Base-by-base conservation (phyloP, 2,113 vertebrate genomes). In the Corvus moneduloides region DNA sequence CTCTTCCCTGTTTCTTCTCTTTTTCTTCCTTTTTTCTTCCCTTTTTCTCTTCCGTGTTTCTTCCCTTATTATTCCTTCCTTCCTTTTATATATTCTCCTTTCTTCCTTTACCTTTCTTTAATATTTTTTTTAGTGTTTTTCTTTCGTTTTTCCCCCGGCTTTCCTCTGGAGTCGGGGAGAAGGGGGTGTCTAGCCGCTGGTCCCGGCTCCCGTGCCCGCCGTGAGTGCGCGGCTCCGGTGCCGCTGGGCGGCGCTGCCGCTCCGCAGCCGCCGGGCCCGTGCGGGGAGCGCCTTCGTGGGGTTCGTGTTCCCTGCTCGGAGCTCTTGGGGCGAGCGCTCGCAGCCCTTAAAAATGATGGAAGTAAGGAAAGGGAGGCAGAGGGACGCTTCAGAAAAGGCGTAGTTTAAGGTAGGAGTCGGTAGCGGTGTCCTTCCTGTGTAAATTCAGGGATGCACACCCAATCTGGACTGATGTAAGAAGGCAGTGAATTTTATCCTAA, bases 241-340 rank as follows among this genome's bases (percentile, higher is more conserved):
- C 93, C 85, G 67, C 85, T 73, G 63, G 89, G 91, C 26, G 93
- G 93, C 88, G 37, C 84, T 95, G 83, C 43, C 11, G 93, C 82
- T 77, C 91, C 81, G 73, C 86, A 5, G 37, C 71, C 23, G 61
- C 51, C 12, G 26, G 21, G 3, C 39, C 58, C 68, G 63, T 6
- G 61, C 2, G 33, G 51, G 19, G 4, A 39, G 49, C 64, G 46
- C 48, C 39, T 18, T 4, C 12, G 0, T 3, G 16, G 32, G 2
- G 4, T 4, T 21, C 11, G 16, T 13, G 8, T 8, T 7, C 0
- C n/a, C n/a, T 6, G 17, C 46, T 18, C n/a, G 41, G 2, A 30
- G 26, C 39, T 3, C 13, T 3, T 5, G 58, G 41, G 41, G 41
- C 41, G 41, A 16, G 41, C 41, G 41, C 15, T 43, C 13, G 13